These are phyloP conservation scores for Heterodera filipjevi DNA, from an alignment of 2,888 invertebrate genomes.

Conservation along the genomic window DNA sequence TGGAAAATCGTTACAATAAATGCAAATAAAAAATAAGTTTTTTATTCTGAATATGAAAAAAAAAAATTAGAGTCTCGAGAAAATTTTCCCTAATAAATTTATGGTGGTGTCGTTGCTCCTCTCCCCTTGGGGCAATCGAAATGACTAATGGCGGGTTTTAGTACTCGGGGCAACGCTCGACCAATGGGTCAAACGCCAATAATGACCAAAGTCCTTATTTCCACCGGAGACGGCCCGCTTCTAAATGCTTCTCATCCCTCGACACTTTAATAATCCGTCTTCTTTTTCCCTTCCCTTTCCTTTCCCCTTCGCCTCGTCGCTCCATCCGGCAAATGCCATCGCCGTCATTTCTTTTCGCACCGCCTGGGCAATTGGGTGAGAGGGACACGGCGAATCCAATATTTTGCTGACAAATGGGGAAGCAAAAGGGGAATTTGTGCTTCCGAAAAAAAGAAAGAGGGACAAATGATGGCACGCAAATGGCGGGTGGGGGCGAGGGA, in stretches of 20 bases:
- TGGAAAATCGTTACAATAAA: neutral
- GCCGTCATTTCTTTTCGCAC: neutral
- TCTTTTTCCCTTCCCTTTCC: neutral
- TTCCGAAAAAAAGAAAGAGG: neutral
- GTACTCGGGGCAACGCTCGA: neutral
- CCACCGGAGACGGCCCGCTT: neutral
- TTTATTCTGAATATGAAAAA: too few relatives aligned
- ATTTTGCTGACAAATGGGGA: constrained; percentile 9
- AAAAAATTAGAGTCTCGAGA: too few relatives aligned
- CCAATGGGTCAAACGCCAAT: neutral
- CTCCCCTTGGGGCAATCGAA: neutral
- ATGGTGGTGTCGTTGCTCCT: neutral
- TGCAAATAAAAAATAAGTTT: too few relatives aligned
- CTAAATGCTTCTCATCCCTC: neutral
- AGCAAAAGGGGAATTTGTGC: constrained; percentile 7
- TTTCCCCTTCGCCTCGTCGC: neutral
- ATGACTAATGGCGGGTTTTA: neutral
- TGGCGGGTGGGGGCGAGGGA: neutral
- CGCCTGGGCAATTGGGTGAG: neutral
- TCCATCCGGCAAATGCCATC: constrained; percentile 7
- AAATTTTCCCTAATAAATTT: too few relatives aligned
- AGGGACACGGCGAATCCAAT: constrained; percentile 7
- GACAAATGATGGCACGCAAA: constrained; percentile 2
- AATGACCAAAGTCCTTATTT: neutral
- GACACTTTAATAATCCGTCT: constrained; percentile 5